These are phyloP conservation scores for Laticauda colubrina DNA, from an alignment of 2,113 vertebrate species.

Conservation along the genomic window DNA sequence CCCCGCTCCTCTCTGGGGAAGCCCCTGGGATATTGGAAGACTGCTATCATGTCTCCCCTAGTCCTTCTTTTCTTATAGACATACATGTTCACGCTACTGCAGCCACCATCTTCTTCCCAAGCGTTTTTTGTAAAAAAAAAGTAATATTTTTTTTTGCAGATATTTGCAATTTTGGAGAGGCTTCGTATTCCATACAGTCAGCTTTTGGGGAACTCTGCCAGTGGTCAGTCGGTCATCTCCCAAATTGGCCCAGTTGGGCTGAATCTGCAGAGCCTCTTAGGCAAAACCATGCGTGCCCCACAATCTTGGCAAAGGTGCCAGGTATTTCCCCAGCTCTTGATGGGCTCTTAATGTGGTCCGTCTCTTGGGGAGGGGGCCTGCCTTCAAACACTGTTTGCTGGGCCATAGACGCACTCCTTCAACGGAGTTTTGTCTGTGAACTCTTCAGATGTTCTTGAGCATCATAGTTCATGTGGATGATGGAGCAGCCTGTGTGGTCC, in stretches of 20 bases:
- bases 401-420: background rate
- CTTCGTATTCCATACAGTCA: background rate
- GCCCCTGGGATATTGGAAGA: no score
- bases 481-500: background rate
- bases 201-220: background rate
- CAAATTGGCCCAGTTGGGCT: background rate
- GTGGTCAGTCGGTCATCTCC: background rate
- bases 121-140: background rate
- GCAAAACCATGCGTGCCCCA: background rate
- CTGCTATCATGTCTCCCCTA: no score
- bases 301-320: background rate
- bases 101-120: background rate
- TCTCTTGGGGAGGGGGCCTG: background rate
- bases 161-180: background rate
- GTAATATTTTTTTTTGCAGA: background rate
- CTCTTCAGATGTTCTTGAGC: background rate
- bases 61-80: no score
- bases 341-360: background rate
- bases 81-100: no score
- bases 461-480: background rate
- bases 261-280: background rate
- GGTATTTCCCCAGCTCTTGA: background rate
- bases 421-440: background rate
- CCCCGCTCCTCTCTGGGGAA: no score
- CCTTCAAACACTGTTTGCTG: background rate